Base-by-base conservation (phyloP, 1,140 invertebrate genomes). In the Schmidtea mediterranea region DNA sequence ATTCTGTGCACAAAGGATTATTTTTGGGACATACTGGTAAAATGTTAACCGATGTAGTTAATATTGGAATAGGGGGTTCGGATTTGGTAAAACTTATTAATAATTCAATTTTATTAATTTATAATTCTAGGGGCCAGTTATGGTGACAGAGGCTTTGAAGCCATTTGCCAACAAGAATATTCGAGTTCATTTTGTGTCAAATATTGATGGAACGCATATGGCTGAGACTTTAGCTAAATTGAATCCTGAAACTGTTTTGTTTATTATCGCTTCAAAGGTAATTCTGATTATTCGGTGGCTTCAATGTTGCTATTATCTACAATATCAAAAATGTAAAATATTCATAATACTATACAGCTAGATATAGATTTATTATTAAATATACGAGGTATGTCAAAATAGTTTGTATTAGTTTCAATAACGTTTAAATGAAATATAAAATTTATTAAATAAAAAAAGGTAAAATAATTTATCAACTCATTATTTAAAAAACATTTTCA, bases 1-100 rank as follows among this genome's bases (percentile, higher is more conserved):
- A 65, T 1, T 37, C 73, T 64, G 70, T 82, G 1, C 71, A 76
- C 51, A 68, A 62, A 21, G 77, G 78, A 43, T 54, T 71, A 53
- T 83, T 80, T 80, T 73, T 73, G 58, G 80, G 87, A 32, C 92
- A 80, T 61, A 86, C 83, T 3, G 87, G 86, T 9, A 84, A 94
- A 67, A 62, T 76, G 50, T 95, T 98, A 41, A 87, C 81, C 50
- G 89, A 97, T 72, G 81, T 98, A 45, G 80, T 98, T 22, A 98
- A 98, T 64, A 97, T 98, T 71, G 92, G 92, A 46, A 98, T 98
- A 59, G 92, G 92, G 47, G 92, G 92, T 22, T 97, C 90, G 5
- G 92, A 98, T 73, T 69, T 98, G 57, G 26, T 32, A 3, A 32
- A 32, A 32, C 10, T 32, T 32, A 6, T 32, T 32, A 3, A 6